Evolutionary conservation across 1,140 invertebrate genomes (phyloP).

Genomic region (Aphelinus atriplicis): DNA sequence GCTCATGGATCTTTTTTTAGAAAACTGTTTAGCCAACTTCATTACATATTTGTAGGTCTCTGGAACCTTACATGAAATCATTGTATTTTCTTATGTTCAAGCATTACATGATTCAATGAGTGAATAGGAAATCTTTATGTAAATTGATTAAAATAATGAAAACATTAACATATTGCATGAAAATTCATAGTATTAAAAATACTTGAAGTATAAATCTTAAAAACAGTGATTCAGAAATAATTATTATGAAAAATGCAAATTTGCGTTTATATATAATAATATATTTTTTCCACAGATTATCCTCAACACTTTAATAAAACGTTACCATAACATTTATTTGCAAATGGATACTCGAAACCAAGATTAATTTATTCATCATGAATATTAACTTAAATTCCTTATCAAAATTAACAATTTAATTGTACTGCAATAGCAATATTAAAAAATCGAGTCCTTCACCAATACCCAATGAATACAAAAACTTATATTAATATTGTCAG

Average conservation of each 20-base stretch:
- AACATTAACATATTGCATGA: background rate
- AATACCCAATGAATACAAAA: background rate
- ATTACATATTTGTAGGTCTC: slow-evolving; percentile 11
- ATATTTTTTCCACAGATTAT: no score
- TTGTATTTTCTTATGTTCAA: slow-evolving; percentile 8
- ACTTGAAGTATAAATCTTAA: background rate
- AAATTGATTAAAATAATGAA: background rate
- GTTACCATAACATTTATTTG: no score
- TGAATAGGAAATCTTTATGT: background rate
- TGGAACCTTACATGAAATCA: background rate
- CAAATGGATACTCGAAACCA: background rate
- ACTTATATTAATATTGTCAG: slow-evolving; percentile 9
- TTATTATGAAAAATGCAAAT: no score
- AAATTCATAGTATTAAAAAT: background rate
- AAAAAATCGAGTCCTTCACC: background rate
- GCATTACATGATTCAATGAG: background rate
- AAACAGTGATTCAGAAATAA: no score
- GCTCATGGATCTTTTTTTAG: background rate
- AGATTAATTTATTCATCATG: background rate
- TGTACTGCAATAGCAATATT: background rate
- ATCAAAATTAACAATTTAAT: background rate
- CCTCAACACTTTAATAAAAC: no score
- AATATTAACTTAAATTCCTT: slow-evolving; percentile 1
- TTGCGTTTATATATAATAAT: no score
- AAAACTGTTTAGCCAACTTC: slow-evolving; percentile 17